Conservation (phyloP, 2,888 invertebrate genomes). For the Volucella inflata region DNA sequence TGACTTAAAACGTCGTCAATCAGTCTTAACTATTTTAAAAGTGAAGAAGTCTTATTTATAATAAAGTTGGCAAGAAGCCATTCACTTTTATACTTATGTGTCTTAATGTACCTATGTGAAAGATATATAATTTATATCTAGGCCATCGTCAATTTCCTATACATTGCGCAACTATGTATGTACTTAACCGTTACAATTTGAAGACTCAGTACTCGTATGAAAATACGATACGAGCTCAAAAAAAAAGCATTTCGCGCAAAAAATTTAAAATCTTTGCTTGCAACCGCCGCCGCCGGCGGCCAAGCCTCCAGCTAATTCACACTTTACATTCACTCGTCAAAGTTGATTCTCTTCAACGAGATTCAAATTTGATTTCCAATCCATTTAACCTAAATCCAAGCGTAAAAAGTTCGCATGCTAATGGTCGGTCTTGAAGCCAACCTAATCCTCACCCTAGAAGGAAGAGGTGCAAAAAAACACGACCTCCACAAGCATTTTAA, state of each 20-base stretch:
- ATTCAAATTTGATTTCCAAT: constrained; percentile 56
- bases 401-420: constrained; percentile 64
- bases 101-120: too few species aligned
- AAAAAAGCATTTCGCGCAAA: constrained; percentile 18
- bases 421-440: constrained; percentile 27
- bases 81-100: too few species aligned
- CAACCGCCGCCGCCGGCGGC: constrained; percentile 24
- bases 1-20: too few species aligned
- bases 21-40: too few species aligned
- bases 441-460: constrained; percentile 19
- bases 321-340: constrained; percentile 52
- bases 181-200: constrained; percentile 30
- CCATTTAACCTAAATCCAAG: constrained; percentile 66
- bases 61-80: too few species aligned
- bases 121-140: not conserved
- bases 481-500: constrained; percentile 37
- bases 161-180: constrained; percentile 27
- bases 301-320: constrained; percentile 59
- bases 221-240: constrained; percentile 38
- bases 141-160: constrained; percentile 34
- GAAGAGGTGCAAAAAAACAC: constrained; percentile 42
- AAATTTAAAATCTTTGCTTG: constrained; percentile 10
- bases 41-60: too few species aligned
- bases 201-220: not conserved
- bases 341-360: constrained; percentile 35